These are phyloP conservation scores for Siniperca undulata DNA, from an alignment of 2,797 vertebrate species.

Conservation along the genomic window DNA sequence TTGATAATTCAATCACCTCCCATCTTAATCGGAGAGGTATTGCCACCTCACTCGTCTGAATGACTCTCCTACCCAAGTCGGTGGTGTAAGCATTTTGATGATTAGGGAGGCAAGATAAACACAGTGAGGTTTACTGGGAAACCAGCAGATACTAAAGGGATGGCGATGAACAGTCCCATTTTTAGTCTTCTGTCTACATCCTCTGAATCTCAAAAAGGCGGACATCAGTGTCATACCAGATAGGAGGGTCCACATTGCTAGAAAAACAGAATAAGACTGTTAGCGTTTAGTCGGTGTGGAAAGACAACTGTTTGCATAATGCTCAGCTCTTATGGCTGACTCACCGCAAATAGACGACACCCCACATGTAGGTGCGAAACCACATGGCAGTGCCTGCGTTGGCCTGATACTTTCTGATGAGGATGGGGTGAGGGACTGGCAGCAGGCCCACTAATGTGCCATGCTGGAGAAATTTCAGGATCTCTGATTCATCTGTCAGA, in stretches of 20 bases:
- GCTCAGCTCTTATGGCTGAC: constrained; percentile 24
- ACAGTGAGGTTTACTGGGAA: constrained; percentile 64
- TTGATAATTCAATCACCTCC: constrained; percentile 42
- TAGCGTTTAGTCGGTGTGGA: not conserved
- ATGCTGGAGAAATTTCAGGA: constrained; percentile 97
- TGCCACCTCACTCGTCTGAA: constrained; percentile 16
- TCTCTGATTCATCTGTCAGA: constrained; percentile 97
- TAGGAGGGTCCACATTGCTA: constrained; percentile 97
- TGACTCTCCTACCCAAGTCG: constrained; percentile 16
- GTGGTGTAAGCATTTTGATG: constrained; percentile 33
- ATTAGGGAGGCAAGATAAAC: constrained; percentile 63
- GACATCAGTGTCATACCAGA: constrained; percentile 99
- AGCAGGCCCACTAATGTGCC: constrained; percentile 97
- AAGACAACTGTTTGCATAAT: not conserved
- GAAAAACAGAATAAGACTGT: constrained; percentile 15
- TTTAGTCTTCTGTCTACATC: constrained; percentile 84
- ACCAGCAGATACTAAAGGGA: constrained; percentile 56
- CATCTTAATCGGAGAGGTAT: constrained; percentile 12
- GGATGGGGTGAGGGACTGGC: constrained; percentile 97
- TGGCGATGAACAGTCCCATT: constrained; percentile 36
- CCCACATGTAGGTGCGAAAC: constrained; percentile 99
- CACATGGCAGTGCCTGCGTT: constrained; percentile 98
- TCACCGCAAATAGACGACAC: constrained; percentile 98
- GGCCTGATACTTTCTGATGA: constrained; percentile 99
- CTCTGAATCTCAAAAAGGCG: constrained; percentile 98